Conservation (phyloP, 37 sponge, comb jelly and placozoan genomes). For the Ephydatia muelleri region DNA sequence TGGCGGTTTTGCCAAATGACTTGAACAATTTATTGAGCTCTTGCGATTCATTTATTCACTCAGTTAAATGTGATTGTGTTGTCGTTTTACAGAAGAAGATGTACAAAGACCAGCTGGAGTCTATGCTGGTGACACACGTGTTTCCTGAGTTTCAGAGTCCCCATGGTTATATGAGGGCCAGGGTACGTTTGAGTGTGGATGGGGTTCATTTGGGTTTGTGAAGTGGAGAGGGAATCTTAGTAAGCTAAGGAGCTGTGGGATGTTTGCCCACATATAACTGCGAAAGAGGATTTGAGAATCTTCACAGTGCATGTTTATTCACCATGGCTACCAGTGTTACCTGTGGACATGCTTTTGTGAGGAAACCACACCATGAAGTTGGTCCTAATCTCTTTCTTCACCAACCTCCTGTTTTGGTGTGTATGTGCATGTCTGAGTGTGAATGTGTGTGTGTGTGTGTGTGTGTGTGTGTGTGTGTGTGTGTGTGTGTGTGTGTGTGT, state of each 20-base stretch:
- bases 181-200: no score
- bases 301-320: no score
- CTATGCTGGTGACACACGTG: conserved; percentile 78
- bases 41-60: not conserved
- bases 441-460: not conserved
- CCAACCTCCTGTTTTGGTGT: no score
- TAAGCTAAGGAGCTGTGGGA: conserved; percentile 1
- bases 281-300: no score
- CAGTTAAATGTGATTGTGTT: not conserved
- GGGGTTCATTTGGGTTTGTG: no score
- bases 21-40: no score
- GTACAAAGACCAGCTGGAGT: conserved; percentile 76
- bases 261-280: not conserved
- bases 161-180: conserved; percentile 84
- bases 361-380: no score
- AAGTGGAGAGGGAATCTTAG: no score
- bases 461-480: not conserved
- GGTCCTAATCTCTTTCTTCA: no score
- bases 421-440: not conserved
- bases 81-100: conserved; percentile 13
- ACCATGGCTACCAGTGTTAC: no score
- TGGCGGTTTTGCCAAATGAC: no score
- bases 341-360: no score
- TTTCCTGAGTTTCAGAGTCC: conserved; percentile 79
- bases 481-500: conserved; percentile 16